Conservation (phyloP, 2,888 invertebrate species). For the Cartodere bifasciata region DNA sequence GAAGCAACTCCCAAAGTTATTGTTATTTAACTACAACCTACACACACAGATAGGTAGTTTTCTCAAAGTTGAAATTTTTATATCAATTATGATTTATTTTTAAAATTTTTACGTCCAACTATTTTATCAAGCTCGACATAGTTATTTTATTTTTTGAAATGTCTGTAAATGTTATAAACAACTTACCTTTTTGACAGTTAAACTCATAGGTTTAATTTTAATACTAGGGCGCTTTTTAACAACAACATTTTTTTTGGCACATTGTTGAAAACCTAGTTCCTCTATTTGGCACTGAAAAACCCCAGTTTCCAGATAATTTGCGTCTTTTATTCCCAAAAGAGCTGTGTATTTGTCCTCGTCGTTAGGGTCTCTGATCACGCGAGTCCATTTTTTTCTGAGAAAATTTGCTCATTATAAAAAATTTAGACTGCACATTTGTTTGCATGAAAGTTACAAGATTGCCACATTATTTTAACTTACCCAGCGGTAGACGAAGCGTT, state of each 20-base stretch:
- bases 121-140: too few relatives aligned
- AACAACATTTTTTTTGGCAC: conserved; percentile 48
- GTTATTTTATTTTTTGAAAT: too few relatives aligned
- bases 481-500: conserved; percentile 63
- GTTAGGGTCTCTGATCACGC: conserved; percentile 35
- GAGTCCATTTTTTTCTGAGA: conserved; percentile 55
- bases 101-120: too few relatives aligned
- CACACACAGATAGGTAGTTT: too few relatives aligned
- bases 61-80: too few relatives aligned
- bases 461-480: conserved; percentile 35
- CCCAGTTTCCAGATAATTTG: conserved; percentile 58
- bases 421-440: not conserved
- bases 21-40: too few relatives aligned
- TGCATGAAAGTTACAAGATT: conserved; percentile 7
- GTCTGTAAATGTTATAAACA: conserved; percentile 2
- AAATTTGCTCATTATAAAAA: conserved; percentile 1
- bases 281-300: conserved; percentile 68
- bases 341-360: conserved; percentile 51
- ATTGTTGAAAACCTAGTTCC: conserved; percentile 56
- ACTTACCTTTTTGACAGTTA: conserved; percentile 55
- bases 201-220: conserved; percentile 54
- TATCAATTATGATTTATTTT: too few relatives aligned
- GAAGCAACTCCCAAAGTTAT: too few relatives aligned
- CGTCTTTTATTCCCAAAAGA: conserved; percentile 57
- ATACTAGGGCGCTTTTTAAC: conserved; percentile 52